A percentile compares a stretch with the other conserved stretches of the same genome.
Conservation (phyloP, 30 jellyfish, hydroid and myxozoan genomes). For the Turritopsis dohrnii region DNA sequence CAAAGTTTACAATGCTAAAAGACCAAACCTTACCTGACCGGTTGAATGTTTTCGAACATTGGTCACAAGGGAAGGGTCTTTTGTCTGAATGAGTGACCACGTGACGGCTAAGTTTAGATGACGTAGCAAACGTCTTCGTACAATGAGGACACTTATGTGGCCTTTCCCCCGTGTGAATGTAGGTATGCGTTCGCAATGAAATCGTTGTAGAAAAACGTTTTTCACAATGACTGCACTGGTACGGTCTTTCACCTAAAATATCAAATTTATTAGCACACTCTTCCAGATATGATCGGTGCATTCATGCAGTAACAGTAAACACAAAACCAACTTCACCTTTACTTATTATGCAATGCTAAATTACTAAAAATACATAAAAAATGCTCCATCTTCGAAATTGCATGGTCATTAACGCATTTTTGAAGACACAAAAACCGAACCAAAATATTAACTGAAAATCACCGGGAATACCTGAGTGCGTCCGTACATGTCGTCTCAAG, state of each 20-base stretch:
- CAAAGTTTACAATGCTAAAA: neutral
- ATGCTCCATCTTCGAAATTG: neutral
- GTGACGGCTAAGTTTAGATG: slow-evolving; percentile 93
- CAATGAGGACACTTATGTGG: slow-evolving; percentile 96
- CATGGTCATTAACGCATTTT: no score
- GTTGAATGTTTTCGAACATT: slow-evolving; percentile 88
- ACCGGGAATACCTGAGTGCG: slow-evolving; percentile 70
- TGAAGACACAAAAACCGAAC: no score
- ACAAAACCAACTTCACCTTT: no score
- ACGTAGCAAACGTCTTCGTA: slow-evolving; percentile 93
- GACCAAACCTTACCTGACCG: slow-evolving; percentile 68
- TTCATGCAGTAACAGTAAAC: neutral
- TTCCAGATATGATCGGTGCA: neutral
- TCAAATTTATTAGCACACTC: no score
- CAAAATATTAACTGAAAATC: no score
- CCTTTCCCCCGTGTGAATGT: slow-evolving; percentile 94
- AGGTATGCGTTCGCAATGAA: slow-evolving; percentile 91
- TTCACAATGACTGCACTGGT: slow-evolving; percentile 79
- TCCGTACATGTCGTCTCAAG: slow-evolving; percentile 73
- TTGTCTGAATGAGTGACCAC: slow-evolving; percentile 94
- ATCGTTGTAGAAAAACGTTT: slow-evolving; percentile 89
- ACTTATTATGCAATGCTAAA: neutral
- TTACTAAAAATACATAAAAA: neutral
- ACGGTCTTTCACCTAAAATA: slow-evolving; percentile 91
- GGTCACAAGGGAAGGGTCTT: slow-evolving; percentile 86